These are phyloP conservation scores for Stigmatopora nigra DNA, from an alignment of 2,113 vertebrate genomes.

Conservation along the genomic window DNA sequence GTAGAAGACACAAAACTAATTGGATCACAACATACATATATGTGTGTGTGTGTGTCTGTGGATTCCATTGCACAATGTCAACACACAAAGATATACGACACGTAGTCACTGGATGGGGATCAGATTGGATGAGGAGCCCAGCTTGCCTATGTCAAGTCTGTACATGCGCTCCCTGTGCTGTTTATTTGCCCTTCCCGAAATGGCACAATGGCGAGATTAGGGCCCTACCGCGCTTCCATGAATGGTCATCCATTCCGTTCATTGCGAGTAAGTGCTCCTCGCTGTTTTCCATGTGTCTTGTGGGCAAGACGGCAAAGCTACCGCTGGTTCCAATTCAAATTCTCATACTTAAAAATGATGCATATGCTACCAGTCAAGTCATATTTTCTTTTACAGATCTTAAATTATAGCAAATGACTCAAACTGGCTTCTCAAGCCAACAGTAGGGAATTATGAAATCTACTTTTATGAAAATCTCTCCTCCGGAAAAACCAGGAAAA, in stretches of 20 bases:
- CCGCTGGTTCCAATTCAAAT: background rate
- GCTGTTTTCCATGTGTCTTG: background rate
- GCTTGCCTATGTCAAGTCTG: conserved; percentile 1
- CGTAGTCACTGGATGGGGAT: background rate
- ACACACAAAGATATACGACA: background rate
- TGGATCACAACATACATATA: background rate
- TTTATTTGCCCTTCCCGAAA: background rate
- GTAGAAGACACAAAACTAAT: background rate
- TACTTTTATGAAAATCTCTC: too few species aligned
- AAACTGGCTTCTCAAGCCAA: too few species aligned
- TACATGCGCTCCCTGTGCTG: background rate
- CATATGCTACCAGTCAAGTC: background rate
- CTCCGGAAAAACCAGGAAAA: too few species aligned
- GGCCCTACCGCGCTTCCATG: background rate
- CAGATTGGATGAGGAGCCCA: background rate
- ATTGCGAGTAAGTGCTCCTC: background rate
- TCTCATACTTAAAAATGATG: background rate
- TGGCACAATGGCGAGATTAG: background rate
- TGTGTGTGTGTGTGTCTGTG: background rate
- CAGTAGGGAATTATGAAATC: too few species aligned
- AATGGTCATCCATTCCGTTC: conserved; percentile 6
- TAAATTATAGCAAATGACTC: too few species aligned
- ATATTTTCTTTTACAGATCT: background rate
- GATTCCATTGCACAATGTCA: background rate
- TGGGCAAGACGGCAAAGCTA: background rate